Evolutionary conservation across 1,140 invertebrate genomes (phyloP).

Genomic region (Olivierus martensii): DNA sequence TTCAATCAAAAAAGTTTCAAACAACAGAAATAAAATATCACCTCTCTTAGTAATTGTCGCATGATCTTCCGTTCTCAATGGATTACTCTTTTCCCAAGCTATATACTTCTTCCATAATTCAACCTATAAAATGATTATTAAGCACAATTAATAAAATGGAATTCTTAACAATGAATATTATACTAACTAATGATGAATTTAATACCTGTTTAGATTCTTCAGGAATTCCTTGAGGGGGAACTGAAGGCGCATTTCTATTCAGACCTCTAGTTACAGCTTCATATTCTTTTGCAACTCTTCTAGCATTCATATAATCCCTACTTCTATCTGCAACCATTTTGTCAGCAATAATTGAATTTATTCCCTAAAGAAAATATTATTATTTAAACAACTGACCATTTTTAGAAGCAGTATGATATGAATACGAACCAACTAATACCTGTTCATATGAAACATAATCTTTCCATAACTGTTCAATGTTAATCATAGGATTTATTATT

Average conservation of each 20-base stretch:
- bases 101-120: conserved; percentile 99
- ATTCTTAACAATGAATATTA: too few relatives aligned
- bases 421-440: too few relatives aligned
- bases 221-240: conserved; percentile 72
- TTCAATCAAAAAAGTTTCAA: too few relatives aligned
- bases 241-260: conserved; percentile 83
- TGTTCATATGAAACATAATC: conserved; percentile 75
- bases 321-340: conserved; percentile 82
- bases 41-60: conserved; percentile 71
- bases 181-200: too few relatives aligned
- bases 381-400: too few relatives aligned
- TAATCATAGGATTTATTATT: conserved; percentile 89
- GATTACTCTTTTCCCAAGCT: conserved; percentile 92
- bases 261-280: conserved; percentile 88
- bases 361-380: conserved; percentile 67
- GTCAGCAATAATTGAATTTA: conserved; percentile 93
- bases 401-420: too few relatives aligned
- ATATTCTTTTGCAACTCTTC: conserved; percentile 90
- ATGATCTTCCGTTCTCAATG: conserved; percentile 87
- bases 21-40: conserved; percentile 16
- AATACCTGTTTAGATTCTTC: conserved; percentile 91
- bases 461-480: conserved; percentile 96
- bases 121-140: conserved; percentile 43
- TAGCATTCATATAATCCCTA: conserved; percentile 94
- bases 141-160: too few relatives aligned